Base-by-base conservation (phyloP, 2,888 invertebrate genomes). In the Eueremaeus valkanovi region DNA sequence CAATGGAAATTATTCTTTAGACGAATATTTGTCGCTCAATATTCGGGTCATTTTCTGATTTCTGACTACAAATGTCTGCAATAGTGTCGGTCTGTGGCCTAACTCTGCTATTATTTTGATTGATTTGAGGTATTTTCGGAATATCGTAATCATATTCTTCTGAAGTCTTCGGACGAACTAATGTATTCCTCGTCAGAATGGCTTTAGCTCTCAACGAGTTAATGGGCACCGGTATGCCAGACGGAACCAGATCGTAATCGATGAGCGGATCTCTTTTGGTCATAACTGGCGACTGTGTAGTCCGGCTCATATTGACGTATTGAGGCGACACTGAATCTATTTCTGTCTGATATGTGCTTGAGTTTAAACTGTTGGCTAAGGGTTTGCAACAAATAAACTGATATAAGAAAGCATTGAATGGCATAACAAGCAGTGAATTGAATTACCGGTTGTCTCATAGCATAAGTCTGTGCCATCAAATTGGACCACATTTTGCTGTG, bases 91-190 rank as follows among this genome's bases (percentile, higher is more conserved):
- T n/a, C n/a, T n/a, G n/a, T n/a, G n/a, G n/a, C n/a, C 1, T 33
- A 16, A 6, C 16, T 63, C 3, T 61, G 5, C n/a, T 13, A 27
- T 29, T 29, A 3, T 16, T 61, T 31, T 29, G 31, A 3, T 13
- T 66, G 13, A 33, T 31, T 36, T 66, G 13, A 2, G 66, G 21
- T 8, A 27, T 16, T 40, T 40, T 68, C 24, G 68, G 68, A 24
- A 68, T 68, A 42, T 68, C 68, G 40, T 68, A 68, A 40, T 68
- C 61, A n/a, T 29, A 3, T 18, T 61, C 68, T n/a, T n/a, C n/a
- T 18, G 16, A 24, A 55, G 9, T 55, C 21, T 55, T 55, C 21
- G 21, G 31, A 1, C 9, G 61, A n/a, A n/a, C n/a, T n/a, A n/a
- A n/a, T n/a, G n/a, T n/a, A 18, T 31, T 27, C 18, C 18, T 21